Evolutionary conservation across 1,140 invertebrate genomes (phyloP).

Genomic region (Lepidostoma basale): DNA sequence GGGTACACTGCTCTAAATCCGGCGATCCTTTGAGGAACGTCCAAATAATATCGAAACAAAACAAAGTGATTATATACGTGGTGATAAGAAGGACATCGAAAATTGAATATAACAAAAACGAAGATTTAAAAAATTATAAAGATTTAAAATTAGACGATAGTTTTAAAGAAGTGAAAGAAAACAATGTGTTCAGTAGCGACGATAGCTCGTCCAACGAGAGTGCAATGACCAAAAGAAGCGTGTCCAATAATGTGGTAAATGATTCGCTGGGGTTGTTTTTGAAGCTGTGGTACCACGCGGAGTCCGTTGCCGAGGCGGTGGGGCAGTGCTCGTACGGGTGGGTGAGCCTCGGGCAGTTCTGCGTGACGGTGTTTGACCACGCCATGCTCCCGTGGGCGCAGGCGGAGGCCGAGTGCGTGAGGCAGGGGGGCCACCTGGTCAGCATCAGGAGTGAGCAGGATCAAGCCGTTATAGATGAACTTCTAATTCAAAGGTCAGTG

Average conservation of each 20-base stretch:
- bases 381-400: constrained; percentile 65
- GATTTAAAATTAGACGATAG: constrained; percentile 20
- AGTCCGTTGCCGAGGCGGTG: constrained; percentile 61
- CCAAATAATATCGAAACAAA: constrained; percentile 63
- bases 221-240: constrained; percentile 31
- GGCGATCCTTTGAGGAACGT: constrained; percentile 62
- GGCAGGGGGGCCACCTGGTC: constrained; percentile 68
- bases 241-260: constrained; percentile 40
- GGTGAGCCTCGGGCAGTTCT: constrained; percentile 65
- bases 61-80: constrained; percentile 58
- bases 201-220: constrained; percentile 24
- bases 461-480: constrained; percentile 65
- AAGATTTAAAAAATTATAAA: constrained; percentile 17
- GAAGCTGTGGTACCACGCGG: constrained; percentile 61
- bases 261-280: constrained; percentile 56
- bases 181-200: constrained; percentile 10
- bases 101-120: constrained; percentile 4
- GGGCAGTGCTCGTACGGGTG: constrained; percentile 69
- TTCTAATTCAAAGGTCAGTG: constrained; percentile 65
- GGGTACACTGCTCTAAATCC: constrained; percentile 63
- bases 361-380: constrained; percentile 66
- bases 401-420: constrained; percentile 68
- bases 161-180: background rate
- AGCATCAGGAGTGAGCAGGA: constrained; percentile 66
- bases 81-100: constrained; percentile 46